These are phyloP conservation scores for Drosophila arizonae DNA, from an alignment of 1,140 invertebrate species.

Conservation along the genomic window DNA sequence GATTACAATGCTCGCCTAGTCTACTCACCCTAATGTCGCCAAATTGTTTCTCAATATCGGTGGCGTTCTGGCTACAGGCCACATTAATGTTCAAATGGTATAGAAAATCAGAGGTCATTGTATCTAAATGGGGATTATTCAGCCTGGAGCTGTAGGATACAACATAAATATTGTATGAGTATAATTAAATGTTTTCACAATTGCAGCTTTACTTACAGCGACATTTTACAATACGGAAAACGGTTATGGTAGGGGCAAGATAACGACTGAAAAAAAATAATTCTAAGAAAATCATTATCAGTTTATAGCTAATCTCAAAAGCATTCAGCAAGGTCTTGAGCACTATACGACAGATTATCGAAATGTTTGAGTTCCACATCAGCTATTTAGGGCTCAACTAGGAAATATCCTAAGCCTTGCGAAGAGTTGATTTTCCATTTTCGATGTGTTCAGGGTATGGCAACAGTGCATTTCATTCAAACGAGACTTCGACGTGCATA, in stretches of 20 bases:
- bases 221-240: not conserved
- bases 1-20: not conserved
- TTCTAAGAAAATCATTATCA: not conserved
- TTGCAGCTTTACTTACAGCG: not conserved
- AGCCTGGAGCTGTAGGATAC: conserved; percentile 55
- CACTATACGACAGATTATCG: too few species aligned
- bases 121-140: conserved; percentile 88
- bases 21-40: conserved; percentile 92
- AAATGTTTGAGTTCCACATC: too few species aligned
- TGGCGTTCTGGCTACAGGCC: conserved; percentile 85
- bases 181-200: too few species aligned
- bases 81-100: conserved; percentile 92
- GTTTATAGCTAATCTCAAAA: too few species aligned
- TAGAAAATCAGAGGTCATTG: conserved; percentile 90
- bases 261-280: not conserved
- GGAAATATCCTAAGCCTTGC: too few species aligned
- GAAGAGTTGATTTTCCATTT: too few species aligned
- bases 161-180: not conserved
- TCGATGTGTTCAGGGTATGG: too few species aligned
- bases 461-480: too few species aligned
- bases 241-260: not conserved
- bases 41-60: conserved; percentile 92
- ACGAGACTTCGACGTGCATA: too few species aligned
- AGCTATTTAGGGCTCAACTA: too few species aligned
- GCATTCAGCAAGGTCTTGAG: too few species aligned